These are phyloP conservation scores for Anhinga anhinga DNA, from an alignment of 2,113 vertebrate genomes.

Conservation along the genomic window DNA sequence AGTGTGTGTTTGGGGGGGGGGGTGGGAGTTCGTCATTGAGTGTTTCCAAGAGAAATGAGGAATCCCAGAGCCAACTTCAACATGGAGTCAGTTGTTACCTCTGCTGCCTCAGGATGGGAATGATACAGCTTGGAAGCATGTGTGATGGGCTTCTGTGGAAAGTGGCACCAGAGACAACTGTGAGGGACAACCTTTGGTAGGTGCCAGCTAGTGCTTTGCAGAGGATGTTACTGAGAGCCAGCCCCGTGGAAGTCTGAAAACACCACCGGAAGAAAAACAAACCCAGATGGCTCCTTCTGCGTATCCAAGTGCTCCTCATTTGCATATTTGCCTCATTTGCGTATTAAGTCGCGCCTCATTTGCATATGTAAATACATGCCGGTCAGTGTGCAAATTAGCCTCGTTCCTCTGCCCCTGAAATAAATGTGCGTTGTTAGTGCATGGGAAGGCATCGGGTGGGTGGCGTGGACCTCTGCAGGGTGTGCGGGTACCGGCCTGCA, in stretches of 20 bases:
- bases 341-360: constrained; percentile 55
- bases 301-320: constrained; percentile 52
- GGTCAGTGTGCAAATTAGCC: constrained; percentile 66
- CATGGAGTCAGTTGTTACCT: neutral
- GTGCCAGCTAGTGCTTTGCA: neutral
- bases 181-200: neutral
- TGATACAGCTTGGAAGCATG: neutral
- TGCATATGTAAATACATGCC: constrained; percentile 71
- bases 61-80: constrained; percentile 12
- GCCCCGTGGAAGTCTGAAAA: neutral
- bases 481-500: neutral
- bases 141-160: neutral
- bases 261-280: neutral
- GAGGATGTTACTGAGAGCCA: neutral
- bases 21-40: neutral
- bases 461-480: neutral
- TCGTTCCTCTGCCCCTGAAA: constrained; percentile 45
- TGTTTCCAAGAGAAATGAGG: constrained; percentile 48
- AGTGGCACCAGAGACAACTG: neutral
- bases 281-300: constrained; percentile 35
- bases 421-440: neutral
- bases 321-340: constrained; percentile 52
- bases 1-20: neutral
- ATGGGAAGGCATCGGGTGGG: neutral
- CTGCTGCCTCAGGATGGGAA: constrained; percentile 12